Evolutionary conservation across 2,888 invertebrate species (phyloP), one percentile per base, ranked within the genome.

Genomic region (Amorpha juglandis): DNA sequence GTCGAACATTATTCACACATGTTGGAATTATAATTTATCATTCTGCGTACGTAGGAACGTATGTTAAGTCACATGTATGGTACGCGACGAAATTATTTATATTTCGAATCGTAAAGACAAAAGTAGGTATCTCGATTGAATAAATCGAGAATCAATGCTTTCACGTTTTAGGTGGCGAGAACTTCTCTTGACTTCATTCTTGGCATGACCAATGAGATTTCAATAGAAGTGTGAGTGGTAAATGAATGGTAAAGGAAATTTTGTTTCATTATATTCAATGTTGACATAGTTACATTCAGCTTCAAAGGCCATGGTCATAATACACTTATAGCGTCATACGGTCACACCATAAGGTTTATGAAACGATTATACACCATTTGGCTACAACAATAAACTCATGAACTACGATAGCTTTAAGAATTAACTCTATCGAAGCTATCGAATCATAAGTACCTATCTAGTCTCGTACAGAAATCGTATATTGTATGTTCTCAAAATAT

Each of bases 1-100:
- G 70, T 74, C 67, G 68, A 71, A 68, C 69, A 67, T 66, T 63
- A 63, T 63, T 63, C 63, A 63, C 63, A 48, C 35, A 63, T 63
- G 21, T 38, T 21, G 35, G 35, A 51, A 51, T 63, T 51, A 58
- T 58, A 38, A 55, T 55, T 55, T 58, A 38, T 42, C 42, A 58
- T 58, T 58, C 58, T 58, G 58, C 58, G 58, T 42, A 58, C 58
- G 42, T 58, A 58, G 58, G 19, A 58, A 58, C 58, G 58, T 58
- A 58, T 58, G 42, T 58, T 55, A 53, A 53, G 53, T 55, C 55
- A 58, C 42, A 58, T 58, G 58, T 58, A 12, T 19, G 58, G 42
- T 38, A 58, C 58, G 42, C 58, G 58, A 58, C 58, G 42, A 58
- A 58, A 58, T 38, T 58, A 50, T 50, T 33, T 55, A 52, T 52